Base-by-base conservation (phyloP, 2,113 vertebrate genomes). In the Saccopteryx leptura region DNA sequence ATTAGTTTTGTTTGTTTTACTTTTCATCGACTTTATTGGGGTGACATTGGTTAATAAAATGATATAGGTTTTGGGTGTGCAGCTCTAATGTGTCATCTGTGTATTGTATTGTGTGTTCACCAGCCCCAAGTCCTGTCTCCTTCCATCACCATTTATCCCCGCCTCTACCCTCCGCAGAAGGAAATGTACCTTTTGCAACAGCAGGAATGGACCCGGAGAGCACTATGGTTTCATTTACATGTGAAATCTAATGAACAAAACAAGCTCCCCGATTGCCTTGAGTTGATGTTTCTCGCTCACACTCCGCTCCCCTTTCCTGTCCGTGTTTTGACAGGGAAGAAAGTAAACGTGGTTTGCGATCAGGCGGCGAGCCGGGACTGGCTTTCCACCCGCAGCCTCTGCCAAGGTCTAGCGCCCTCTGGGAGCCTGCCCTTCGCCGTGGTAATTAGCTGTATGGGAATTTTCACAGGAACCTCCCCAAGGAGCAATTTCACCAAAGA, bases 401-500 rank as follows among this genome's bases (percentile, higher is more conserved):
- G 86, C 96, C 82, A 31, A 85, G 74, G 69, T 21, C 79, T 39
- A 80, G 84, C 4, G 0, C 79, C 96, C 94, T 97, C 98, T 93
- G 52, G 97, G 97, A 97, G 97, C 97, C 79, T 58, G 60, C 96
- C 97, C 97, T 97, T 76, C 24, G 19, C 60, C 9, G 54, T 71
- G 71, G 96, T 98, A 97, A 98, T 98, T 98, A 98, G 97, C 94
- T 97, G 96, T 81, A 96, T 93, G 97, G 98, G 97, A 97, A 97
- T 98, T 98, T 98, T 97, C 97, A 96, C 97, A 97, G 98, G 81
- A 92, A 66, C 94, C 71, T 98, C 97, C 98, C 97, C 56, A 88
- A 96, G 98, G 98, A 98, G 89, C 97, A 91, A 75, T 98, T 98
- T 98, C 88, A 97, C 92, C 97, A 97, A 97, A 98, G 98, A 98